A percentile compares a stretch with the other conserved stretches of the same genome.
Evolutionary conservation across 2,797 vertebrate genomes (phyloP).

Genomic region (Zalophus californianus): DNA sequence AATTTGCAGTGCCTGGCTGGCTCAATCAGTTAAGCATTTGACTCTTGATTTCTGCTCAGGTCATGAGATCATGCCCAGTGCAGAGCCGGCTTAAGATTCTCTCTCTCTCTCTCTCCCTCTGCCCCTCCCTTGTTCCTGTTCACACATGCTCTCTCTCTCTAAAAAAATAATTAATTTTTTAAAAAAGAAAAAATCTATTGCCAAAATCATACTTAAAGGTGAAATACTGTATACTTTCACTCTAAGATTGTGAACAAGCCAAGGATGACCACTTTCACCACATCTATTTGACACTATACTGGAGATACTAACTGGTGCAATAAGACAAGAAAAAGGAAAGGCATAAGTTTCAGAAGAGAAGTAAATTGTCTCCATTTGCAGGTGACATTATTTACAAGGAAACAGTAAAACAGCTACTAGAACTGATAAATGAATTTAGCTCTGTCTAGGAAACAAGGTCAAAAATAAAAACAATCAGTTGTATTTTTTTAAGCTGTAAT

Average conservation of each 20-base stretch:
- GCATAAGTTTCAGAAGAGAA: neutral
- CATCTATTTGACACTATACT: neutral
- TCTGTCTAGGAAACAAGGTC: neutral
- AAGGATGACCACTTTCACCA: neutral
- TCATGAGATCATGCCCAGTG: neutral
- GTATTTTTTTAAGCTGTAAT: neutral
- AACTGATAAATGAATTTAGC: neutral
- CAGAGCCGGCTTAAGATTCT: neutral
- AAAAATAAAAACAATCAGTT: neutral
- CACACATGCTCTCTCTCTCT: fast-evolving
- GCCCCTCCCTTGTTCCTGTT: neutral
- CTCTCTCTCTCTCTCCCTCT: neutral
- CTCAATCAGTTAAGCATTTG: neutral
- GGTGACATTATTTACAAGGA: neutral
- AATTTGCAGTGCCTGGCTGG: neutral
- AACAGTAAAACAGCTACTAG: neutral
- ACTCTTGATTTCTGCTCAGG: neutral
- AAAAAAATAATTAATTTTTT: neutral
- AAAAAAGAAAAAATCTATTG: neutral
- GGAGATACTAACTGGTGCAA: neutral
- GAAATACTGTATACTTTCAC: neutral
- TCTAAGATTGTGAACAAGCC: neutral
- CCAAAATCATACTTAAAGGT: neutral
- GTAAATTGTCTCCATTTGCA: neutral
- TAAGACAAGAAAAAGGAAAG: neutral